Evolutionary conservation across 2,888 invertebrate species (phyloP).

Genomic region (Melinopterus prodromus): DNA sequence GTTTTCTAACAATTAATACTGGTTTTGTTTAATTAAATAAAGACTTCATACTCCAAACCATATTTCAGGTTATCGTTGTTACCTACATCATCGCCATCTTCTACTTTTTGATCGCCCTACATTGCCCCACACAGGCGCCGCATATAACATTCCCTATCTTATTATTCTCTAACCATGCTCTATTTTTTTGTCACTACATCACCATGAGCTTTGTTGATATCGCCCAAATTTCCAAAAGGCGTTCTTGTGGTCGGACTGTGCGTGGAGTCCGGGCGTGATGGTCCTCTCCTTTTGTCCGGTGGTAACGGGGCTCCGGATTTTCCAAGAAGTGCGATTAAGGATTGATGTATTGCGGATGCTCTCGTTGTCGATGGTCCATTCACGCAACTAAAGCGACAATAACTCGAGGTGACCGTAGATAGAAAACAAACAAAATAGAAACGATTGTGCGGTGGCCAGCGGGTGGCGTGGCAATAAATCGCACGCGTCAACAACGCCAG

Average conservation of each 20-base stretch:
- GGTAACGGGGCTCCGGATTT: neutral
- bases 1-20: neutral
- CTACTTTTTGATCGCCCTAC: no score
- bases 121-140: no score
- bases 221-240: neutral
- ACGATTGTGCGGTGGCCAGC: conserved; percentile 24
- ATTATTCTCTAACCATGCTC: no score
- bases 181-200: neutral
- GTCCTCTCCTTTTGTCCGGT: neutral
- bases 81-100: no score
- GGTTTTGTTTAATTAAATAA: neutral
- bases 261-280: neutral
- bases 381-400: conserved; percentile 4
- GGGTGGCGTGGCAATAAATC: conserved; percentile 24
- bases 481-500: neutral
- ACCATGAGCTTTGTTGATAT: neutral
- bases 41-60: no score
- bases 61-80: no score
- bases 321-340: neutral
- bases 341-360: conserved; percentile 4
- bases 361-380: neutral
- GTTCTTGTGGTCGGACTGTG: neutral
- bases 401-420: conserved; percentile 11
- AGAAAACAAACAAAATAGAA: conserved; percentile 21
- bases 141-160: no score